These are phyloP conservation scores for Noctua janthina DNA, from an alignment of 2,888 invertebrate species.

Conservation along the genomic window DNA sequence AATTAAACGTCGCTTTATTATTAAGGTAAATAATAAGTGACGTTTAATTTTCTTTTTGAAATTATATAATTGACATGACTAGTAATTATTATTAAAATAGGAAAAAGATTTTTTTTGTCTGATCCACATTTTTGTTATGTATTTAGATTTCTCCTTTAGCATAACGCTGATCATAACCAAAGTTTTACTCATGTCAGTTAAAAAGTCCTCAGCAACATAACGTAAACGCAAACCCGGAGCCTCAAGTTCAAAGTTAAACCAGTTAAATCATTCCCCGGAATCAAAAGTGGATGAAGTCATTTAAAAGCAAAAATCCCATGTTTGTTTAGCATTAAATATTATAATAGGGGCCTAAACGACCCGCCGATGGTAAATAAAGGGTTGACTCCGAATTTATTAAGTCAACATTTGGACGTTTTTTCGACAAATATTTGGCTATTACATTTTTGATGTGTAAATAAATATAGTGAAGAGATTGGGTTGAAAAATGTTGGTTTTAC, in stretches of 20 bases:
- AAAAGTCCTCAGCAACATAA: slow-evolving; percentile 30
- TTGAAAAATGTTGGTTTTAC: slow-evolving; percentile 32
- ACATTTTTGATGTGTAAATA: slow-evolving; percentile 74
- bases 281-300: slow-evolving; percentile 82
- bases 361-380: slow-evolving; percentile 85
- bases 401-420: slow-evolving; percentile 79
- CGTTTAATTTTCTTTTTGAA: neutral
- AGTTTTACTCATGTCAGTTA: neutral
- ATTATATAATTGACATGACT: neutral
- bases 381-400: slow-evolving; percentile 84
- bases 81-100: neutral
- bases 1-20: neutral
- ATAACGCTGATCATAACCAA: neutral
- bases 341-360: slow-evolving; percentile 87
- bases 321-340: slow-evolving; percentile 89
- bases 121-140: neutral
- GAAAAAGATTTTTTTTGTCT: neutral
- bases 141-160: neutral
- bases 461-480: slow-evolving; percentile 64
- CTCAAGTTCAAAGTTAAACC: slow-evolving; percentile 64
- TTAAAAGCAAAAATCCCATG: slow-evolving; percentile 83
- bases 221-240: slow-evolving; percentile 62
- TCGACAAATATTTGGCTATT: slow-evolving; percentile 78
- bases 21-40: no score
- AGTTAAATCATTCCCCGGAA: slow-evolving; percentile 63